A percentile compares a stretch with the other conserved stretches of the same genome.
phyloP scores from a whole-genome alignment of 2,113 vertebrate species.

The Petrocephalus zakoni region DNA sequence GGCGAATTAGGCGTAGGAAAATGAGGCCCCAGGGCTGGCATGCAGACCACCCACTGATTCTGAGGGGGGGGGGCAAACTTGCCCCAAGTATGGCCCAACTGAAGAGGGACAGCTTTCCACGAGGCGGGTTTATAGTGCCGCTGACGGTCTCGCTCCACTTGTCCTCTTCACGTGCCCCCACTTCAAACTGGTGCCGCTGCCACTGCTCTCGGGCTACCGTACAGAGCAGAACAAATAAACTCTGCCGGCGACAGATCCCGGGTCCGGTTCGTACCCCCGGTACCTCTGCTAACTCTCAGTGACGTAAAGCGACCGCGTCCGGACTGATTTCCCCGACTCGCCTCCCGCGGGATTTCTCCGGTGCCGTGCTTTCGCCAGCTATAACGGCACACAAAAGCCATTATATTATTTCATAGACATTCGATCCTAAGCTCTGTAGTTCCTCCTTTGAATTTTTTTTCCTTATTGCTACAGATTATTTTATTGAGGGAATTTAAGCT shows the following conservation, averaged over 20 bases:
- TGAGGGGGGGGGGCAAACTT: constrained; percentile 8
- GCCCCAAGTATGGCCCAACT: constrained; percentile 18
- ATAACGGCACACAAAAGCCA: background rate
- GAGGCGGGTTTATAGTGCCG: background rate
- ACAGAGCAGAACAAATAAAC: constrained; percentile 19
- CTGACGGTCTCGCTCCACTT: background rate
- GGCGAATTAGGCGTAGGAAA: constrained; percentile 59
- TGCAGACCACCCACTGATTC: constrained; percentile 61
- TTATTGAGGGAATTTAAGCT: background rate
- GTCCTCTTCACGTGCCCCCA: background rate
- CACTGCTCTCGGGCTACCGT: constrained; percentile 11
- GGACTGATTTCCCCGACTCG: background rate
- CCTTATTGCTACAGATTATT: background rate
- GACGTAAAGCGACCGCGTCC: background rate
- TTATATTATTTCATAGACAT: constrained; percentile 1
- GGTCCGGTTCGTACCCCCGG: constrained; percentile 13
- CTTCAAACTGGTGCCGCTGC: background rate
- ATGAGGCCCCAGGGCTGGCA: constrained; percentile 41
- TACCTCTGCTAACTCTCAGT: constrained; percentile 3
- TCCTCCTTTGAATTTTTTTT: background rate
- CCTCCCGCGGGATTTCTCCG: background rate
- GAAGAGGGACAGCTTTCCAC: background rate
- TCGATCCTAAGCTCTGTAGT: background rate
- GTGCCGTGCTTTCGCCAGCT: background rate
- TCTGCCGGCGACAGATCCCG: background rate